Percentiles rank a stretch among this genome's conserved stretches.
These are phyloP conservation scores for Nylanderia fulva DNA, from an alignment of 1,140 invertebrate genomes.

Conservation along the genomic window DNA sequence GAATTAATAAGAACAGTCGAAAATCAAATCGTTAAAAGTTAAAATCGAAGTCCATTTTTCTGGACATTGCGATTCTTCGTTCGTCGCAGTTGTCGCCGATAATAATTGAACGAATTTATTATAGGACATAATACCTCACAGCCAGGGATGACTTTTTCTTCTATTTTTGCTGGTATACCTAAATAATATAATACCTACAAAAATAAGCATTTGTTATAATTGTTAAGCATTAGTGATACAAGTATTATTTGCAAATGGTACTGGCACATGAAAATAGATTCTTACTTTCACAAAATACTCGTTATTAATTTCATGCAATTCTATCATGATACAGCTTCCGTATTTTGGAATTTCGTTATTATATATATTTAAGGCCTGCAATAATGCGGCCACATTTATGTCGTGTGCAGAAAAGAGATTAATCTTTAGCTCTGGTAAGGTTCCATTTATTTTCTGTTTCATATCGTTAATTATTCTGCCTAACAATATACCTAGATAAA, in stretches of 20 bases:
- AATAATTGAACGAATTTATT: constrained; percentile 29
- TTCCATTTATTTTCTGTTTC: not conserved
- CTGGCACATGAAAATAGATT: not conserved
- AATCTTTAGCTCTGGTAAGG: not conserved
- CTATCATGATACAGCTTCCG: constrained; percentile 25
- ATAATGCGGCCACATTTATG: not conserved
- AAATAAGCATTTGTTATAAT: not conserved
- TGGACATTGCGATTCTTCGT: not conserved
- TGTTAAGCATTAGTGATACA: not conserved
- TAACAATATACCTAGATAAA: constrained; percentile 28
- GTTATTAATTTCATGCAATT: constrained; percentile 1
- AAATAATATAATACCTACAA: constrained; percentile 24
- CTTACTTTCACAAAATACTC: constrained; percentile 30
- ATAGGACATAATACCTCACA: constrained; percentile 32
- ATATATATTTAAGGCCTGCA: not conserved
- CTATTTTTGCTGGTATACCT: not conserved
- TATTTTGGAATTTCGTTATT: not conserved
- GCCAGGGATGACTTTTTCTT: not conserved
- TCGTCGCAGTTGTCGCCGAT: not conserved
- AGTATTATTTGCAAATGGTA: not conserved
- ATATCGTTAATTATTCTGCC: constrained; percentile 32
- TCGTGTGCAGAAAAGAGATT: constrained; percentile 45
- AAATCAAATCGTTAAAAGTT: too few species aligned
- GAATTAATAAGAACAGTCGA: too few species aligned
- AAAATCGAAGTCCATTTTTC: too few species aligned